Percentiles rank a stretch among this genome's conserved stretches.
phyloP scores from a whole-genome alignment of 2,888 invertebrate genomes.

The Volucella zonaria region DNA sequence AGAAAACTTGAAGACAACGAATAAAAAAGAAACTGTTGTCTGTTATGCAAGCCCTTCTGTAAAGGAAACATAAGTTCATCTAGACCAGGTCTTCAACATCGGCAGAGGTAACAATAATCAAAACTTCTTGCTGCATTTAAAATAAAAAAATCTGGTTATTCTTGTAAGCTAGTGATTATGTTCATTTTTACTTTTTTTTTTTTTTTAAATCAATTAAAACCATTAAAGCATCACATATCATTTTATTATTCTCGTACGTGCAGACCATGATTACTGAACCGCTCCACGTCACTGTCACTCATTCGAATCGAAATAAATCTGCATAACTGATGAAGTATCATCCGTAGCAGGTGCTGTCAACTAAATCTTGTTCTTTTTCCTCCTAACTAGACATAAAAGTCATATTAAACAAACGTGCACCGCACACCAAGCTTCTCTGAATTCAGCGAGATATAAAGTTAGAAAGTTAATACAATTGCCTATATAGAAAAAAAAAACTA shows the following conservation, averaged over 20 bases:
- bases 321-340: constrained; percentile 49
- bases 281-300: constrained; percentile 51
- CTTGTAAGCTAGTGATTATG: too few species aligned
- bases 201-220: too few species aligned
- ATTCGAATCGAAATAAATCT: constrained; percentile 43
- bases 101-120: too few species aligned
- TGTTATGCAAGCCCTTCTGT: too few species aligned
- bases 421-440: constrained; percentile 1
- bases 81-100: too few species aligned
- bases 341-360: constrained; percentile 35
- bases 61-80: too few species aligned
- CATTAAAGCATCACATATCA: too few species aligned
- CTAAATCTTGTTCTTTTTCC: constrained; percentile 50
- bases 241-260: neutral
- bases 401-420: constrained; percentile 22
- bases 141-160: too few species aligned
- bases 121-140: too few species aligned
- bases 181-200: too few species aligned
- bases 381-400: constrained; percentile 46
- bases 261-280: constrained; percentile 30
- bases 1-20: too few species aligned
- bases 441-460: constrained; percentile 10
- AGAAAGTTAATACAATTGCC: neutral
- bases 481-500: neutral
- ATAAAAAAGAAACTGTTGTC: too few species aligned